Evolutionary conservation across 2,888 invertebrate genomes (phyloP).

Genomic region (Biston betularia): DNA sequence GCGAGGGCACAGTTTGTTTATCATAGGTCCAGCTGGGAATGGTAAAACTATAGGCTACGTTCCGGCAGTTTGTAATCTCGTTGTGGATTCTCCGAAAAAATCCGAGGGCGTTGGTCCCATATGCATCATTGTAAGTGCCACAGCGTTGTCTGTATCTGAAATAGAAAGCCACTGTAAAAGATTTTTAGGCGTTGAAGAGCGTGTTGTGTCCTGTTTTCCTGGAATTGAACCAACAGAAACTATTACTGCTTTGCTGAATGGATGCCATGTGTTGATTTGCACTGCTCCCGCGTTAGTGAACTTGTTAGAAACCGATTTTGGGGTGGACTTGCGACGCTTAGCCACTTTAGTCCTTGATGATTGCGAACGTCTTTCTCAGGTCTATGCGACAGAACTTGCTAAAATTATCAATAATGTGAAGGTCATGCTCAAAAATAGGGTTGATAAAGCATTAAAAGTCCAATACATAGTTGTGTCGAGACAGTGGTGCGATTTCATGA

Average conservation of each 20-base stretch:
- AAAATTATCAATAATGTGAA: conserved; percentile 73
- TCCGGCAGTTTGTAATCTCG: conserved; percentile 88
- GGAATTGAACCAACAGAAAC: conserved; percentile 71
- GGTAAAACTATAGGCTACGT: conserved; percentile 91
- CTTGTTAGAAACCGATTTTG: conserved; percentile 71
- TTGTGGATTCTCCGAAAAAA: conserved; percentile 74
- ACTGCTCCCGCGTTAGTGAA: conserved; percentile 87
- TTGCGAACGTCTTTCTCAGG: conserved; percentile 87
- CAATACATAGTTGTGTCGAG: conserved; percentile 87
- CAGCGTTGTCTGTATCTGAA: conserved; percentile 83
- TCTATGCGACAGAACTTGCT: conserved; percentile 80
- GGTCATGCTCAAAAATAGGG: conserved; percentile 73
- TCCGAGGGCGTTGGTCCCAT: conserved; percentile 85
- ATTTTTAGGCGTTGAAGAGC: conserved; percentile 68
- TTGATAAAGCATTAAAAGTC: conserved; percentile 74
- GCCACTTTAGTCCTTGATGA: conserved; percentile 90
- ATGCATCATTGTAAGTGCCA: conserved; percentile 89
- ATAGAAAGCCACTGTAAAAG: conserved; percentile 72
- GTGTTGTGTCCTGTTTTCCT: conserved; percentile 71
- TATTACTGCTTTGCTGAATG: conserved; percentile 84
- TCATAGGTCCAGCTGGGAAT: conserved; percentile 85
- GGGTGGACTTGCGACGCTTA: conserved; percentile 87
- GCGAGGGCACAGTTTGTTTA: conserved; percentile 88
- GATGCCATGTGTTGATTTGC: conserved; percentile 90
- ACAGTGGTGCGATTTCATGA: conserved; percentile 88